Evolutionary conservation across 2,113 vertebrate species (phyloP).

Genomic region (Pluvianellus socialis): DNA sequence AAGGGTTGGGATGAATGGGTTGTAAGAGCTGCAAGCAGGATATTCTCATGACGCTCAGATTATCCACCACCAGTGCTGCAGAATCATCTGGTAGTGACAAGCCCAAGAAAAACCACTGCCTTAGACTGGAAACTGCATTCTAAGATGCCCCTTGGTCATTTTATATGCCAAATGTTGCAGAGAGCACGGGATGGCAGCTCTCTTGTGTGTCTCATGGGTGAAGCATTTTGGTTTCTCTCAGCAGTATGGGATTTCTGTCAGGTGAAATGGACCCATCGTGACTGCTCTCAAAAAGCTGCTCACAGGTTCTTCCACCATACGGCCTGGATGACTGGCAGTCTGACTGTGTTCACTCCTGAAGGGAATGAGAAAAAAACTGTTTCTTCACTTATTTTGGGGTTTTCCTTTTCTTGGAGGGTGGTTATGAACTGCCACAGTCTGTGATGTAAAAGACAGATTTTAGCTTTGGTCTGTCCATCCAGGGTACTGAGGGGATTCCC

Average conservation of each 20-base stretch:
- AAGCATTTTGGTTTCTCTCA: background rate
- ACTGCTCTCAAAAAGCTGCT: background rate
- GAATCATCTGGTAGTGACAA: background rate
- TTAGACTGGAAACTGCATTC: background rate
- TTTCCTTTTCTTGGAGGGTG: background rate
- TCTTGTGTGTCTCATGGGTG: background rate
- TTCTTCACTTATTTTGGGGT: background rate
- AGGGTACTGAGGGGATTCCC: too few species aligned
- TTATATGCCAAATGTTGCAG: background rate
- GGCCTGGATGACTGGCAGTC: background rate
- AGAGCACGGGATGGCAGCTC: background rate
- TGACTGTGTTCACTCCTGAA: background rate
- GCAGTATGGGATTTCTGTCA: background rate
- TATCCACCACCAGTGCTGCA: background rate
- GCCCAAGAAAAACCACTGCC: background rate
- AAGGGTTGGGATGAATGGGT: background rate
- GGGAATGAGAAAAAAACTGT: background rate
- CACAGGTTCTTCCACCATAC: background rate
- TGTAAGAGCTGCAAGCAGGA: background rate
- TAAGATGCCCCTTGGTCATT: background rate
- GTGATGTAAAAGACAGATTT: background rate
- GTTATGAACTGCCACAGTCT: background rate
- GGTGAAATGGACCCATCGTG: accelerated
- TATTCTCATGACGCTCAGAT: background rate
- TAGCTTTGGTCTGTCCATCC: too few species aligned